A percentile compares a stretch with the other conserved stretches of the same genome.
Conservation (phyloP, 2,797 vertebrate genomes). For the Pipistrellus pygmaeus region DNA sequence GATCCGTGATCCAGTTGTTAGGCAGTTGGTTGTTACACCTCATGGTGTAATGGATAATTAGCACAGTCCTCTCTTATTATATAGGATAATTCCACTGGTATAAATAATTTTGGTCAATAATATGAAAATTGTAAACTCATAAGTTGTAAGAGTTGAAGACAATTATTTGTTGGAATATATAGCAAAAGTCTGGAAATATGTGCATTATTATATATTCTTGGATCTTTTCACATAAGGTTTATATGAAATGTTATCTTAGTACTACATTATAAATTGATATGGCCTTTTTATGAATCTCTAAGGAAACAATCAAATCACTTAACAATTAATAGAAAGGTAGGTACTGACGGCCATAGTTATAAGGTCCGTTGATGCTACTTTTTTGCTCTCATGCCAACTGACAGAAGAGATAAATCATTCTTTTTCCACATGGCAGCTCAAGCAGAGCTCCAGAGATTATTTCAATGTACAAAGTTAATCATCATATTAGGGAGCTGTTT, state of each 20-base stretch:
- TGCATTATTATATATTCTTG: neutral
- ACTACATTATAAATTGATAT: neutral
- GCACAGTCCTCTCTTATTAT: too few relatives aligned
- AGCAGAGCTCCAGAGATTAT: neutral
- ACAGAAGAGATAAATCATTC: neutral
- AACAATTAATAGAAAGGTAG: neutral
- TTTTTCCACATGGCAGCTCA: neutral
- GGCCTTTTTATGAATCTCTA: neutral
- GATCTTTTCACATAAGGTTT: neutral
- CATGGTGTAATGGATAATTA: too few relatives aligned
- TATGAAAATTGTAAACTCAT: neutral
- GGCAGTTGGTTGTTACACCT: too few relatives aligned
- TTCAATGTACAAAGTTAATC: neutral
- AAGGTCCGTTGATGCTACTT: neutral
- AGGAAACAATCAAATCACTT: neutral
- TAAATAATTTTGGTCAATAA: conserved; percentile 22
- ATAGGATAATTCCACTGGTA: neutral
- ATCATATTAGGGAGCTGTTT: neutral
- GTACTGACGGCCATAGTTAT: neutral
- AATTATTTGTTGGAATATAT: neutral
- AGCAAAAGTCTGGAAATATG: neutral
- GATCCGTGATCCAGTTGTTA: too few relatives aligned
- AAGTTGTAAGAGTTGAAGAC: neutral
- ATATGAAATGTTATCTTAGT: neutral
- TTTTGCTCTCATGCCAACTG: neutral